Evolutionary conservation across 2,888 invertebrate genomes (phyloP).

Genomic region (Melieria picta): DNA sequence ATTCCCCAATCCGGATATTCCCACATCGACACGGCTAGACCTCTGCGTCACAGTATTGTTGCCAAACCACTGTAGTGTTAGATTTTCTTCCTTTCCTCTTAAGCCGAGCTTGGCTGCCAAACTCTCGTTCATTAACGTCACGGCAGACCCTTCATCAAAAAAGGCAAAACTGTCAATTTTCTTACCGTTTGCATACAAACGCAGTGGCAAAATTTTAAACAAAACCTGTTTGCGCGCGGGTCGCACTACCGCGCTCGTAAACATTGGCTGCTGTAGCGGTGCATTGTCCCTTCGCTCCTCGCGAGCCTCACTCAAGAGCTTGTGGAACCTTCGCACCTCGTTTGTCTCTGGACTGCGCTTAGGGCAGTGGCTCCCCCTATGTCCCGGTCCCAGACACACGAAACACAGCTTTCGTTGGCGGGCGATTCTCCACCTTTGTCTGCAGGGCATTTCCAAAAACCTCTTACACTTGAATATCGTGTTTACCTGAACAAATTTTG

Average conservation of each 20-base stretch:
- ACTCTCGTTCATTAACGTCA: background rate
- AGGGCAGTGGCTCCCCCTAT: constrained; percentile 21
- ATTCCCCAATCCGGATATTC: constrained; percentile 33
- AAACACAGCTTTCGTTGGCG: constrained; percentile 27
- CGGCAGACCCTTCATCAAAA: constrained; percentile 9
- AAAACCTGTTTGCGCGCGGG: constrained; percentile 5
- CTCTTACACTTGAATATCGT: background rate
- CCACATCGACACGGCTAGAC: constrained; percentile 18
- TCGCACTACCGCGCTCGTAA: constrained; percentile 13
- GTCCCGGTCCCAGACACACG: constrained; percentile 18
- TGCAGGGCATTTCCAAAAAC: constrained; percentile 5
- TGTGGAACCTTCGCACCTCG: constrained; percentile 32
- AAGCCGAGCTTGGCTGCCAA: background rate
- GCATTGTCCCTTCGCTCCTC: constrained; percentile 30
- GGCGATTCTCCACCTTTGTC: constrained; percentile 24
- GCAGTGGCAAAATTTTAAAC: background rate
- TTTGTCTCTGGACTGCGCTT: background rate
- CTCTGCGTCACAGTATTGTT: constrained; percentile 25
- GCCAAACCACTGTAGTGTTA: constrained; percentile 40
- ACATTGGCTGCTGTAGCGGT: constrained; percentile 25
- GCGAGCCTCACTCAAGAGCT: constrained; percentile 25
- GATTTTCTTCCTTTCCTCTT: constrained; percentile 2
- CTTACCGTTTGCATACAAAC: constrained; percentile 3
- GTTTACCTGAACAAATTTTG: background rate
- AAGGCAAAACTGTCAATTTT: background rate